Conservation (phyloP, 2,113 vertebrate species). For the Dascyllus trimaculatus region DNA sequence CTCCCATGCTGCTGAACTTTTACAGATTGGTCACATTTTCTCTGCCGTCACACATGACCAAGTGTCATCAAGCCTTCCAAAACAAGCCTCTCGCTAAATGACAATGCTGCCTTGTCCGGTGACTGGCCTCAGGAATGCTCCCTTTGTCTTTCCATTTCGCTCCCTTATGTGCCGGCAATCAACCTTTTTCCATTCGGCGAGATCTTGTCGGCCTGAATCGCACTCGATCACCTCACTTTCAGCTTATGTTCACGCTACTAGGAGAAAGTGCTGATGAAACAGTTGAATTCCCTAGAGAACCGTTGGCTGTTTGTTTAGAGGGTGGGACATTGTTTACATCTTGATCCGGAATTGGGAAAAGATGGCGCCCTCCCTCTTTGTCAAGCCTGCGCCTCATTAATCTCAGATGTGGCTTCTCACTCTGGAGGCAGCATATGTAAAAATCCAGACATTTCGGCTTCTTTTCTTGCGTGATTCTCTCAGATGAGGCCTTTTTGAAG, state of each 20-base stretch:
- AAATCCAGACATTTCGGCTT: constrained; percentile 46
- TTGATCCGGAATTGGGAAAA: constrained; percentile 64
- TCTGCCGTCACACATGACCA: constrained; percentile 26
- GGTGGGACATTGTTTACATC: constrained; percentile 74
- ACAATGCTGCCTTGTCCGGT: constrained; percentile 63
- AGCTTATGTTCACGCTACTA: constrained; percentile 42
- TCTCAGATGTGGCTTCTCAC: constrained; percentile 70
- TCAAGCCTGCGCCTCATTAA: constrained; percentile 66
- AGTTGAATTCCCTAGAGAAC: constrained; percentile 60
- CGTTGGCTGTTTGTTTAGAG: constrained; percentile 71
- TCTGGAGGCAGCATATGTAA: constrained; percentile 34
- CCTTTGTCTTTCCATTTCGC: constrained; percentile 69
- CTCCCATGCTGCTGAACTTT: not conserved
- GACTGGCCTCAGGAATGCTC: constrained; percentile 75
- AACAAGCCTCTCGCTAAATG: constrained; percentile 54
- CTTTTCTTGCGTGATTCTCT: constrained; percentile 33
- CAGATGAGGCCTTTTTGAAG: constrained; percentile 41
- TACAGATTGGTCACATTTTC: constrained; percentile 26
- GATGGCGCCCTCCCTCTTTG: constrained; percentile 65
- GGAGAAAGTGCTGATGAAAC: constrained; percentile 73
- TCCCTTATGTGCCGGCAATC: constrained; percentile 63
- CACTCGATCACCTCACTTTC: not conserved
- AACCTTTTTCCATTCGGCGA: constrained; percentile 67
- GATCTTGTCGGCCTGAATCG: constrained; percentile 26
- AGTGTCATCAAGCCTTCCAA: constrained; percentile 54